Conservation (phyloP, 30 jellyfish, hydroid and myxozoan genomes). For the Turritopsis dohrnii region DNA sequence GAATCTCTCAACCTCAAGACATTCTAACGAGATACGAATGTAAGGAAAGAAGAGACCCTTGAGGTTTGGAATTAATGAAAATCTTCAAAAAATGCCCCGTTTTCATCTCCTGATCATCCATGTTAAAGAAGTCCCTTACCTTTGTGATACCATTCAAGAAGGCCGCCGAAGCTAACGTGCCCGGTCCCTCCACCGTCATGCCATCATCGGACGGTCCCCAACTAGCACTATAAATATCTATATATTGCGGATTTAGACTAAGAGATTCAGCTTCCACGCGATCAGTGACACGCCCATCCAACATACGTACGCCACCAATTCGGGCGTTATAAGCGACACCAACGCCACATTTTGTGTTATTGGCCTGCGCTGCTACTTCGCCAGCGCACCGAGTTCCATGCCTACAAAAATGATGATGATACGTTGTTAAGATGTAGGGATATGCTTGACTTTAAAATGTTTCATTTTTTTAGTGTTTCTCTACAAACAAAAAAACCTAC, state of each 20-base stretch:
- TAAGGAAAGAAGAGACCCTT: too few relatives aligned
- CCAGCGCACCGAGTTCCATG: slow-evolving; percentile 99
- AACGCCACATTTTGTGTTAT: slow-evolving; percentile 98
- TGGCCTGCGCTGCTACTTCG: slow-evolving; percentile 99
- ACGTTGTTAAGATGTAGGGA: too few relatives aligned
- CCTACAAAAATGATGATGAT: slow-evolving; percentile 52
- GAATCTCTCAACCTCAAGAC: too few relatives aligned
- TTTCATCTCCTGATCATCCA: too few relatives aligned
- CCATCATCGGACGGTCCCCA: slow-evolving; percentile 99
- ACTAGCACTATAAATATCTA: slow-evolving; percentile 98
- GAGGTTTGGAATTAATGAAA: too few relatives aligned
- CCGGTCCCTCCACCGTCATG: slow-evolving; percentile 99
- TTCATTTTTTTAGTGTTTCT: neutral
- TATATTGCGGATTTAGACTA: slow-evolving; percentile 95
- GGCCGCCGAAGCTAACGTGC: slow-evolving; percentile 97
- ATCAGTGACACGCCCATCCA: slow-evolving; percentile 99
- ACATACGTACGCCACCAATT: slow-evolving; percentile 99
- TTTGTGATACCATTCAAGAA: slow-evolving; percentile 90
- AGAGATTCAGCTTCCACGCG: slow-evolving; percentile 98
- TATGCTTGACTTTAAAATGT: neutral
- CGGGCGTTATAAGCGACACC: slow-evolving; percentile 98
- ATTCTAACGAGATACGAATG: too few relatives aligned
- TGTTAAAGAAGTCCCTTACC: too few relatives aligned
- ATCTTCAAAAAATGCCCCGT: neutral
- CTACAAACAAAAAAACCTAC: slow-evolving; percentile 37